Conservation (phyloP, 2,113 vertebrate species). For the Phrynosoma platyrhinos region DNA sequence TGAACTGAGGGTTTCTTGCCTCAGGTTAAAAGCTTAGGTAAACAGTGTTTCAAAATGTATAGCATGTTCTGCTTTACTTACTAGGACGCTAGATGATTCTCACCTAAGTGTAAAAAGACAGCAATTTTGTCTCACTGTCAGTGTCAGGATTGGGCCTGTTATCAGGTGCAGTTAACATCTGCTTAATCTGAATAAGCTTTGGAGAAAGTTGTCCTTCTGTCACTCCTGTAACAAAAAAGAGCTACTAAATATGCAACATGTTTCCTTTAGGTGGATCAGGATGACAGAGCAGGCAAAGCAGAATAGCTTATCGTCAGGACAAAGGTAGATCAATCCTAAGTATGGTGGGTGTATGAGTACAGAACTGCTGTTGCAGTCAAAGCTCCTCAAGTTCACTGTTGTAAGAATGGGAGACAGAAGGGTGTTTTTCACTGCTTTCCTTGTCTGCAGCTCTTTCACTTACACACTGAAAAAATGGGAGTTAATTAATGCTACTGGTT, state of each 20-base stretch:
- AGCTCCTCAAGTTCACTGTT: too few relatives aligned
- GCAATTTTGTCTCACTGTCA: background rate
- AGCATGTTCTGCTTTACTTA: background rate
- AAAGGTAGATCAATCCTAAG: background rate
- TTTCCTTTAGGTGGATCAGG: background rate
- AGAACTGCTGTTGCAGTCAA: background rate
- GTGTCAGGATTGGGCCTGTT: background rate
- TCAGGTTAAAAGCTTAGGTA: background rate
- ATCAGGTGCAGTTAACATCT: background rate
- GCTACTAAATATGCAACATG: background rate
- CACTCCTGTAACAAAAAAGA: background rate
- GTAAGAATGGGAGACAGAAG: background rate
- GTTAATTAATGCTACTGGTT: background rate
- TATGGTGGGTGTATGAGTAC: background rate
- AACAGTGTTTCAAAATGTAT: background rate
- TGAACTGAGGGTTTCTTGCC: background rate
- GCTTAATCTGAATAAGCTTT: background rate
- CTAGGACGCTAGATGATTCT: background rate
- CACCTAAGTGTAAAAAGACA: background rate
- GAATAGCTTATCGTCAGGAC: conserved; percentile 31
- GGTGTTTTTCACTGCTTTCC: background rate
- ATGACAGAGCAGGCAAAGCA: background rate
- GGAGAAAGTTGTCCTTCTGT: background rate
- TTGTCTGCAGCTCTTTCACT: background rate
- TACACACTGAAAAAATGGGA: background rate